Conservation (phyloP, 2,797 vertebrate species). For the Labeo calbasu region DNA sequence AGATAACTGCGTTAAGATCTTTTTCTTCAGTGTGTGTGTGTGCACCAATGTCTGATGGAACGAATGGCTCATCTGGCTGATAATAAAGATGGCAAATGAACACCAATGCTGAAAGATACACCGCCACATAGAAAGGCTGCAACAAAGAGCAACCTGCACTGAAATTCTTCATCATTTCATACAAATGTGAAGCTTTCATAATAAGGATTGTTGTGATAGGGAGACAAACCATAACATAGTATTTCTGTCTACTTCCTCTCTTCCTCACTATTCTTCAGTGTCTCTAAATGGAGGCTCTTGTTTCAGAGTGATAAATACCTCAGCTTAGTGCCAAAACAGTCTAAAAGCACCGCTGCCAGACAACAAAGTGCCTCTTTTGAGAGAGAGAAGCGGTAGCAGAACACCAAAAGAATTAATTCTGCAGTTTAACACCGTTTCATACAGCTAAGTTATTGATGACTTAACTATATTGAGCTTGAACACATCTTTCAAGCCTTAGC, state of each 20-base stretch:
- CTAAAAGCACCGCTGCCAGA: constrained; percentile 27
- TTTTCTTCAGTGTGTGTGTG: background rate
- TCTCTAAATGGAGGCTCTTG: constrained; percentile 42
- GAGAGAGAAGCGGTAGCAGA: background rate
- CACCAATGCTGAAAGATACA: background rate
- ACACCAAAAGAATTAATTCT: constrained; percentile 3
- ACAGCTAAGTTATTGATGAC: constrained; percentile 4
- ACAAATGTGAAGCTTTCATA: background rate
- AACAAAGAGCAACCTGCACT: background rate
- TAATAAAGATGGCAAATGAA: constrained; percentile 3
- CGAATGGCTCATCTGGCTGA: background rate
- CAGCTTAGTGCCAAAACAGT: constrained; percentile 42
- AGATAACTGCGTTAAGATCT: background rate
- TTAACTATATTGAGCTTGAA: background rate
- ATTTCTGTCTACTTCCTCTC: constrained; percentile 20
- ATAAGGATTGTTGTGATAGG: background rate
- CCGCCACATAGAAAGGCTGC: background rate
- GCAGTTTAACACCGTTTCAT: background rate
- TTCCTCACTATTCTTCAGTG: constrained; percentile 12
- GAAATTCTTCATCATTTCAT: background rate
- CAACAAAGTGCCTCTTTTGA: constrained; percentile 36
- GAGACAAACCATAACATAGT: background rate
- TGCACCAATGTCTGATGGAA: background rate
- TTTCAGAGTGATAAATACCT: constrained; percentile 52
- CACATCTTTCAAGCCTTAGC: background rate